Evolutionary conservation across 2,888 invertebrate species (phyloP).

Genomic region (Oscheius sp.): DNA sequence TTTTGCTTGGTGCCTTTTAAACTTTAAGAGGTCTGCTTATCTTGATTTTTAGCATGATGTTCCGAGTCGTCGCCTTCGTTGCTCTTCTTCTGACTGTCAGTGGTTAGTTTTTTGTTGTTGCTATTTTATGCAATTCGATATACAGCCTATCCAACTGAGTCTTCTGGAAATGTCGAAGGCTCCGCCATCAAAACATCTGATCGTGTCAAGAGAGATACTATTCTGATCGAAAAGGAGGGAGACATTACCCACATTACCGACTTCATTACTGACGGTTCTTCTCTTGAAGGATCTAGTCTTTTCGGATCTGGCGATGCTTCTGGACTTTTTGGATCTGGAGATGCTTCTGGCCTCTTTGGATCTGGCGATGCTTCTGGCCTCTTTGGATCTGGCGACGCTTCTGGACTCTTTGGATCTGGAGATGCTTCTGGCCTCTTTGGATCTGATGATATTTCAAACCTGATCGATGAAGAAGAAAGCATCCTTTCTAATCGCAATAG

Average conservation of each 20-base stretch:
- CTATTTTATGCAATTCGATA: neutral
- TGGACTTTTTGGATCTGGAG: neutral
- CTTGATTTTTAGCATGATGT: neutral
- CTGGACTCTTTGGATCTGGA: neutral
- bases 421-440: no score
- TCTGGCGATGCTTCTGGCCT: no score
- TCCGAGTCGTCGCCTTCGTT: neutral
- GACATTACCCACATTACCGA: no score
- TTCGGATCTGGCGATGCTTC: neutral
- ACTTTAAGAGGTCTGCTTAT: no score
- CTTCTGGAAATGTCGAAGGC: constrained; percentile 1
- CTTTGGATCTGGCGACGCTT: no score
- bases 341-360: no score
- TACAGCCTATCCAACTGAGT: constrained; percentile 6
- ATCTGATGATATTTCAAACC: neutral
- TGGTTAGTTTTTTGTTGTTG: neutral
- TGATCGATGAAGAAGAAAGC: neutral
- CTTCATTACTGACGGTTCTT: no score
- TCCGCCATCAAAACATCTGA: neutral
- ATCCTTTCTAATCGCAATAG: neutral
- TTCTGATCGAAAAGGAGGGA: neutral
- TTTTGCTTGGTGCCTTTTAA: no score
- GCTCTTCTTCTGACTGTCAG: neutral
- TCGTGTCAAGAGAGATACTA: neutral
- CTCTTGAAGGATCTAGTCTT: no score